Evolutionary conservation across 2,113 vertebrate species (phyloP).

Genomic region (Uria lomvia): DNA sequence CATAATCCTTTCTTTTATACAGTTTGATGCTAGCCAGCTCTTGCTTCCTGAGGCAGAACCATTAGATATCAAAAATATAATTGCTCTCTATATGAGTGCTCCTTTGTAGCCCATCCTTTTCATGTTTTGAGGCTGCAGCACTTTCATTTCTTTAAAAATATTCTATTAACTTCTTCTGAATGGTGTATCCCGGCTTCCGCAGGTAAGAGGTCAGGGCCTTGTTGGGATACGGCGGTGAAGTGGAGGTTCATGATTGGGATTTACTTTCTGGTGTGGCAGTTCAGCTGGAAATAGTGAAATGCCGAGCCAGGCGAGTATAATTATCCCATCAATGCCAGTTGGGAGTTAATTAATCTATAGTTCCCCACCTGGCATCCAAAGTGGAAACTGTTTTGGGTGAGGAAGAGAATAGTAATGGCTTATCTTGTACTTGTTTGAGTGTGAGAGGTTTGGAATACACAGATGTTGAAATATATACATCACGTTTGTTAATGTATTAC

Average conservation of each 20-base stretch:
- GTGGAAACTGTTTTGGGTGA: constrained; percentile 19
- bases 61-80: constrained; percentile 63
- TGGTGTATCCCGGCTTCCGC: constrained; percentile 16
- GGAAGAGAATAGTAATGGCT: constrained; percentile 28
- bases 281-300: constrained; percentile 27
- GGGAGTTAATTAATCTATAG: constrained; percentile 65
- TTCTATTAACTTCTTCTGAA: constrained; percentile 33
- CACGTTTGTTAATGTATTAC: neutral
- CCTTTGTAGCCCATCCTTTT: constrained; percentile 54
- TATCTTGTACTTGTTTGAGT: neutral
- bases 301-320: constrained; percentile 34
- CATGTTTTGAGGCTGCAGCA: constrained; percentile 51
- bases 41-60: constrained; percentile 61
- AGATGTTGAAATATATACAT: neutral
- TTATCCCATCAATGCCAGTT: constrained; percentile 52
- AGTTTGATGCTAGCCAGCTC: constrained; percentile 49
- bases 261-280: constrained; percentile 17
- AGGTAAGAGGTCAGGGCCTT: constrained; percentile 27
- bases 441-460: neutral
- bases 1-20: constrained; percentile 58
- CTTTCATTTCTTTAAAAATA: constrained; percentile 63
- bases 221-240: neutral
- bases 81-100: constrained; percentile 44
- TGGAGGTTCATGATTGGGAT: neutral
- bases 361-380: constrained; percentile 51